phyloP scores from a whole-genome alignment of 2,888 invertebrate species.

The Xanthorhoe designata region DNA sequence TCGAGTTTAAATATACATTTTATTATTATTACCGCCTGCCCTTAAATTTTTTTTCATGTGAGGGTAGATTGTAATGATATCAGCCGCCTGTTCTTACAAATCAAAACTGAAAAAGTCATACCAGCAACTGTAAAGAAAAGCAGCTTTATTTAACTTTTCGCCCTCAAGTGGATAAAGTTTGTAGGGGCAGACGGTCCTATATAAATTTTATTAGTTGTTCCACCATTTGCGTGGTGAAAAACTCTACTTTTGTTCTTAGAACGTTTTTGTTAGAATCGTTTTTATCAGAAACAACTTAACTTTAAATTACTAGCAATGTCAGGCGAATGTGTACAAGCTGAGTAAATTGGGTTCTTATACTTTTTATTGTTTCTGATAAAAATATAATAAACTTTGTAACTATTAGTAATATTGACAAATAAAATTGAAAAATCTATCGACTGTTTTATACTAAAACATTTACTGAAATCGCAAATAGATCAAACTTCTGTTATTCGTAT shows the following conservation, averaged over 20 bases:
- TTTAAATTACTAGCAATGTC: background rate
- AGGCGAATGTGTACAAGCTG: background rate
- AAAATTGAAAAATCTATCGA: constrained; percentile 73
- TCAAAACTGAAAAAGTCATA: background rate
- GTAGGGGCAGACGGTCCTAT: background rate
- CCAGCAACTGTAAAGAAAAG: background rate
- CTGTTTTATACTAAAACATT: constrained; percentile 64
- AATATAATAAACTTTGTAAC: constrained; percentile 58
- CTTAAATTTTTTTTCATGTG: background rate
- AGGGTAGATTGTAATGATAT: background rate
- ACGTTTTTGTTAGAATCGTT: constrained; percentile 56
- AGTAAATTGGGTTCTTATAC: background rate
- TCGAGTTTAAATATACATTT: constrained; percentile 47
- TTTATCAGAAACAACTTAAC: constrained; percentile 37
- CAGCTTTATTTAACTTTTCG: background rate
- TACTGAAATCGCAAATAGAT: constrained; percentile 29
- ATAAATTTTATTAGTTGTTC: constrained; percentile 53
- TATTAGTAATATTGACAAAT: constrained; percentile 75
- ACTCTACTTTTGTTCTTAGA: constrained; percentile 76
- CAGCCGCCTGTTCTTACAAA: background rate
- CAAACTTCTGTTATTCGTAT: constrained; percentile 19
- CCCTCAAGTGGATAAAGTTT: background rate
- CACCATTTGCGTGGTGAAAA: constrained; percentile 72
- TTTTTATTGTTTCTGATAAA: constrained; percentile 44
- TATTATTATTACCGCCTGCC: background rate